Evolutionary conservation across 2,888 invertebrate species (phyloP).

Genomic region (Cheilosia scutellata): DNA sequence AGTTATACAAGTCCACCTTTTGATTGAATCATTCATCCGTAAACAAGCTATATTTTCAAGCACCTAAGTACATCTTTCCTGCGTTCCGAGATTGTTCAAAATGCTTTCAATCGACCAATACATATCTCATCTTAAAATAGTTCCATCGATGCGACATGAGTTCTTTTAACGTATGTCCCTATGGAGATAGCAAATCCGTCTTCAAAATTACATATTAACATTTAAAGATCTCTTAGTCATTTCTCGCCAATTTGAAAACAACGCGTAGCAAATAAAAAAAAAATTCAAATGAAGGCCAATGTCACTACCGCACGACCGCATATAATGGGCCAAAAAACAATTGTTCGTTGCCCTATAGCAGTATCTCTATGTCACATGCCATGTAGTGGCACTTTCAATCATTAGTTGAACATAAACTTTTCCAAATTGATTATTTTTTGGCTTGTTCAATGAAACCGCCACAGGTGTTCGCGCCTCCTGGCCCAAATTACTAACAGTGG

Average conservation of each 20-base stretch:
- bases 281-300: slow-evolving; percentile 8
- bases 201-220: too few species aligned
- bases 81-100: too few species aligned
- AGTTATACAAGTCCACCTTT: too few species aligned
- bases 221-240: neutral
- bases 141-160: too few species aligned
- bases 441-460: slow-evolving; percentile 1
- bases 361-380: slow-evolving; percentile 42
- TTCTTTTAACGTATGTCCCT: too few species aligned
- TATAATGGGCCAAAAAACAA: slow-evolving; percentile 10
- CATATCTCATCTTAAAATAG: too few species aligned
- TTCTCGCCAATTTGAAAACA: neutral
- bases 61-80: too few species aligned
- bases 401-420: neutral
- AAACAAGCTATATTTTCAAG: neutral
- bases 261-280: neutral
- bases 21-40: neutral
- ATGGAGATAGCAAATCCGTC: too few species aligned
- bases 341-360: slow-evolving; percentile 7
- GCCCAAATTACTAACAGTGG: neutral
- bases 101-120: too few species aligned
- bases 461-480: slow-evolving; percentile 8
- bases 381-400: neutral
- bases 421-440: neutral
- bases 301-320: slow-evolving; percentile 13